Evolutionary conservation across 92 coral and sea anemone genomes (phyloP).

Genomic region (Porites cylindrica): DNA sequence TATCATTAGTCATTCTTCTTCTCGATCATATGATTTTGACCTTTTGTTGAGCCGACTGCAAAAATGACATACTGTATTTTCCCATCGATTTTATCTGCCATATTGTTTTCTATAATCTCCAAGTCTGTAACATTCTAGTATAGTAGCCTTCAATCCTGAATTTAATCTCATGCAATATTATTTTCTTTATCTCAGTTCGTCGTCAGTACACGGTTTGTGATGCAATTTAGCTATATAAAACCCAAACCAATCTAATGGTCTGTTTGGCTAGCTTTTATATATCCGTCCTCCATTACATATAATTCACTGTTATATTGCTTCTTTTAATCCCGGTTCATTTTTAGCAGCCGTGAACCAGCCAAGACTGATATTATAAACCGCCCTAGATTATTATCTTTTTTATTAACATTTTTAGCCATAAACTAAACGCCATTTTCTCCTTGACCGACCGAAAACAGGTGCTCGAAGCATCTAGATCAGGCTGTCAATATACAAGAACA

Average conservation of each 20-base stretch:
- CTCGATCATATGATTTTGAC: neutral
- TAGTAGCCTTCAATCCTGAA: too few species aligned
- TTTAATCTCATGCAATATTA: too few species aligned
- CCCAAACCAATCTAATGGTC: neutral
- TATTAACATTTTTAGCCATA: neutral
- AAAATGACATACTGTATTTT: neutral
- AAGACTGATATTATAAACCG: too few species aligned
- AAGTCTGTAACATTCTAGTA: neutral
- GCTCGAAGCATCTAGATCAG: neutral
- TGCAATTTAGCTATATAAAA: neutral
- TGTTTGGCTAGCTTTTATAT: neutral
- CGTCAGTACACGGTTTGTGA: neutral
- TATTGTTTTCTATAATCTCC: neutral
- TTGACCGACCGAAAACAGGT: neutral
- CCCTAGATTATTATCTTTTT: too few species aligned
- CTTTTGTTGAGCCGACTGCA: neutral
- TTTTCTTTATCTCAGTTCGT: neutral
- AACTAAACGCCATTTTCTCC: conserved; percentile 8
- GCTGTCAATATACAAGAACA: too few species aligned
- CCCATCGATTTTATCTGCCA: conserved; percentile 18
- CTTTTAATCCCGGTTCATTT: too few species aligned
- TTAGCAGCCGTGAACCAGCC: too few species aligned
- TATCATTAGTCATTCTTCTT: neutral
- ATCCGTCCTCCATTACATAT: neutral
- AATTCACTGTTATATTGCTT: neutral